Base-by-base conservation (phyloP, 2,113 vertebrate genomes). In the Antennarius striatus region DNA sequence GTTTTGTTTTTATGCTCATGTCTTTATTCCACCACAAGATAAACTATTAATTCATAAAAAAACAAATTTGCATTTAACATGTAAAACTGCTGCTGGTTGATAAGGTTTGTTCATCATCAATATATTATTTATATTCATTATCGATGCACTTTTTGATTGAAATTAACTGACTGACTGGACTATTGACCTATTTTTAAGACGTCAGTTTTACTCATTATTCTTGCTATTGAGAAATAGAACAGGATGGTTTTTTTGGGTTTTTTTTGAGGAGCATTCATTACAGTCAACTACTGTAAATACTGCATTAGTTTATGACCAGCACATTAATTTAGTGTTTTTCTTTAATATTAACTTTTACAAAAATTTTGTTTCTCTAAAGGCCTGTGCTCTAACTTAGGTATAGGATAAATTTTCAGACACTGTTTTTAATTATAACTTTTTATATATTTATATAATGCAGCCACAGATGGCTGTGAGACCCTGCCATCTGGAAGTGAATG, bases 391-490 rank as follows among this genome's bases (percentile, higher is more conserved):
- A 12, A 56, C 53, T 71, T 14, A 49, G 42, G 17, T 68, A 56
- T 47, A 75, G 61, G 73, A 61, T 82, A 74, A 80, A 14, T 53
- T 58, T 77, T 82, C 73, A 73, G 63, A 75, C 73, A 85, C 75
- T 73, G 56, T n/a, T 61, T 77, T 75, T 81, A 47, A 15, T 15
- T 16, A 29, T 39, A 29, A 36, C 1, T 68, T 51, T 63, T 68
- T 74, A 58, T 15, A 68, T 68, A 63, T 73, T 63, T 73, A 51
- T 53, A 75, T 71, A 49, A 70, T 79, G 66, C 49, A 69, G 73
- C 71, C 73, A 78, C 84, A 88, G 79, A 88, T 90, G 87, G 84
- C 75, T 75, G 56, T 76, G 72, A 82, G 65, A 73, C 45, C n/a
- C 15, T 17, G 17, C 85, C 82, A 85, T 89, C 81, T 89, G 87